Evolutionary conservation across 2,113 vertebrate genomes (phyloP).

Genomic region (Miniopterus natalensis): DNA sequence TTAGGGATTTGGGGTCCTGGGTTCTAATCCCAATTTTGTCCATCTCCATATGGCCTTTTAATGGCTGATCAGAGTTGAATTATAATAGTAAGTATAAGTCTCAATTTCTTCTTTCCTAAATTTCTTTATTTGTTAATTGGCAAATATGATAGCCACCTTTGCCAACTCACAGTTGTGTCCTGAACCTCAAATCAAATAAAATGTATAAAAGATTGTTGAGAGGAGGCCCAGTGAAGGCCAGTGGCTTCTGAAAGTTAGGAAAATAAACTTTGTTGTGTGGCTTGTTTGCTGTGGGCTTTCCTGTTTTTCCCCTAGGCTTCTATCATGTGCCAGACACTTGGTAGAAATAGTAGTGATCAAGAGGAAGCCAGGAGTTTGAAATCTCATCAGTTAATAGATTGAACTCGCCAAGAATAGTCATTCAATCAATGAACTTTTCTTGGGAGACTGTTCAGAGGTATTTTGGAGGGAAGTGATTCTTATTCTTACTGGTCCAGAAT

Average conservation of each 20-base stretch:
- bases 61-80: neutral
- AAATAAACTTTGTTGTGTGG: neutral
- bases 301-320: neutral
- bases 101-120: constrained; percentile 32
- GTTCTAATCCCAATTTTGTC: neutral
- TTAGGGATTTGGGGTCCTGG: neutral
- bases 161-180: neutral
- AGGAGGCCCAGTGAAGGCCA: neutral
- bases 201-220: neutral
- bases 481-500: neutral
- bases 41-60: constrained; percentile 4
- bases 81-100: neutral
- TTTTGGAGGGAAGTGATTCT: neutral
- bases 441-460: neutral
- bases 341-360: neutral
- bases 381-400: neutral
- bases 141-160: neutral
- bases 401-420: neutral
- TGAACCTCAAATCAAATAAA: constrained; percentile 25
- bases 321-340: neutral
- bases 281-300: neutral
- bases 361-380: constrained; percentile 42
- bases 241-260: neutral
- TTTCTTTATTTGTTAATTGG: constrained; percentile 30
- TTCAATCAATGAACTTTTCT: neutral